Conservation (phyloP, 2,888 invertebrate species). For the Brachypalpus laphriformis region DNA sequence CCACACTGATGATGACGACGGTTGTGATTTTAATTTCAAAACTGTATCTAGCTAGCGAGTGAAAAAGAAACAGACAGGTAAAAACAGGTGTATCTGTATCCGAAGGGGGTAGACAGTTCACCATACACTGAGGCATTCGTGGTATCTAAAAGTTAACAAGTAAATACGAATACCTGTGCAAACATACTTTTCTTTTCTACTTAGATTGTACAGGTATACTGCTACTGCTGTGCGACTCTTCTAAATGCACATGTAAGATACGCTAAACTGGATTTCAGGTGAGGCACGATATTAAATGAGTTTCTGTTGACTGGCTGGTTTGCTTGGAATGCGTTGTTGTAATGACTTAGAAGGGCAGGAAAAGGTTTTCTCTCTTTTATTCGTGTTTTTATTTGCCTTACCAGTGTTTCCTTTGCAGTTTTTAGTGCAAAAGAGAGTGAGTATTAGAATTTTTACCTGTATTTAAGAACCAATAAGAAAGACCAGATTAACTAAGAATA, state of each 20-base stretch:
- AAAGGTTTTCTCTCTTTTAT: conserved; percentile 25
- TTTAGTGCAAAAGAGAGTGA: neutral
- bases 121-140: neutral
- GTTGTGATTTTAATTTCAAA: neutral
- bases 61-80: conserved; percentile 2
- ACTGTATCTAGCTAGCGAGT: neutral
- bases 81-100: conserved; percentile 27
- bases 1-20: neutral
- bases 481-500: too few species aligned
- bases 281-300: conserved; percentile 2
- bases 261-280: conserved; percentile 33
- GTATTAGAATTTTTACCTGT: neutral
- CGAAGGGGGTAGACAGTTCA: conserved; percentile 12
- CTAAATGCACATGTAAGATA: conserved; percentile 33
- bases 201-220: conserved; percentile 24
- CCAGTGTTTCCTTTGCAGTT: neutral
- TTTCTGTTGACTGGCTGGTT: conserved; percentile 10
- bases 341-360: neutral
- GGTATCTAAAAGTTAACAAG: conserved; percentile 21
- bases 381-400: neutral
- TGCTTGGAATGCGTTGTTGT: conserved; percentile 30
- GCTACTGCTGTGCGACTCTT: neutral
- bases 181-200: conserved; percentile 37
- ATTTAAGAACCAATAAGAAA: too few species aligned
- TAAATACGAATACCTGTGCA: conserved; percentile 18